phyloP scores from a whole-genome alignment of 2,797 vertebrate genomes.

The Bufotes viridis region DNA sequence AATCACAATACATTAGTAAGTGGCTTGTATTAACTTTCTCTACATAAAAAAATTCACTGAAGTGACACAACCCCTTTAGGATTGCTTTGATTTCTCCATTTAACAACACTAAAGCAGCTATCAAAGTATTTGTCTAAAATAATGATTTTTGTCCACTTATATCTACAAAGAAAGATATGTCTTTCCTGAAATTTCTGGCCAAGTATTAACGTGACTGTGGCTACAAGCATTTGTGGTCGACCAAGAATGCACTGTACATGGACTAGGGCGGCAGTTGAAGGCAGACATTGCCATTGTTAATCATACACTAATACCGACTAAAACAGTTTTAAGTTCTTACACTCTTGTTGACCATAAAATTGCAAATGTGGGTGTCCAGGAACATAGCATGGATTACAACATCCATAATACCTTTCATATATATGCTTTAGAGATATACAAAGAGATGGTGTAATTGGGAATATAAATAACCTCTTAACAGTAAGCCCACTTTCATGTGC shows the following conservation, averaged over 20 bases:
- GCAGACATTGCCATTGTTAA: background rate
- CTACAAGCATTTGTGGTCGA: background rate
- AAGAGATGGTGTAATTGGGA: conserved; percentile 58
- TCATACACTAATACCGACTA: background rate
- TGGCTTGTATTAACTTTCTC: too few relatives aligned
- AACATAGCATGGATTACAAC: conserved; percentile 27
- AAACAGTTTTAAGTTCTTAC: conserved; percentile 3
- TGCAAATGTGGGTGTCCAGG: conserved; percentile 24
- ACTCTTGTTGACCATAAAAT: conserved; percentile 23
- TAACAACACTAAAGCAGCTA: too few relatives aligned
- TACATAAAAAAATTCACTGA: too few relatives aligned
- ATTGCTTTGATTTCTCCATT: too few relatives aligned
- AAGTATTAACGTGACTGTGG: background rate
- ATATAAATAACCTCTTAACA: conserved; percentile 41
- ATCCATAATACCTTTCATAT: conserved; percentile 48
- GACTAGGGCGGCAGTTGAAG: background rate
- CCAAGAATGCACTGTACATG: background rate
- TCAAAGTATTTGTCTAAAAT: too few relatives aligned
- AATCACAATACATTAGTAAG: too few relatives aligned
- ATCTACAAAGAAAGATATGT: background rate
- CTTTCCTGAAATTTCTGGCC: background rate
- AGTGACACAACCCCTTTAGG: too few relatives aligned
- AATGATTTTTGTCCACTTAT: background rate
- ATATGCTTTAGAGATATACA: conserved; percentile 53
- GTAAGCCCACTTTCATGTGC: conserved; percentile 46